A percentile compares a stretch with the other conserved stretches of the same genome.
phyloP scores from a whole-genome alignment of 2,888 invertebrate species.

The Thelaira solivaga region DNA sequence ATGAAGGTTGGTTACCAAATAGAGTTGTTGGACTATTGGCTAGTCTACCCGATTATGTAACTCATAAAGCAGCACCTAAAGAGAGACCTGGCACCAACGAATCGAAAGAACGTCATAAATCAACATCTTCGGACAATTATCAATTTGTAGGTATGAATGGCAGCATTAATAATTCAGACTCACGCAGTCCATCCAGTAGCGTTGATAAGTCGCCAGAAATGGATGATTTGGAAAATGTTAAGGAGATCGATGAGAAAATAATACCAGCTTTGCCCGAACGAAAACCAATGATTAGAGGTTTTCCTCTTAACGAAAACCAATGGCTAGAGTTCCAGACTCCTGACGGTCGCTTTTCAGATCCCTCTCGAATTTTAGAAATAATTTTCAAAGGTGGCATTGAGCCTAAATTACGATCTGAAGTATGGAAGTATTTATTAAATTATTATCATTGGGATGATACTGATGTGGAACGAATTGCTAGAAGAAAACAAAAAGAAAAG shows the following conservation, averaged over 20 bases:
- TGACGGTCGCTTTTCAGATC: slow-evolving; percentile 88
- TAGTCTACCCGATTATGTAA: slow-evolving; percentile 74
- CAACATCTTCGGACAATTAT: slow-evolving; percentile 70
- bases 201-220: slow-evolving; percentile 79
- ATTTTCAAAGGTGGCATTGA: slow-evolving; percentile 95
- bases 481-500: slow-evolving; percentile 85
- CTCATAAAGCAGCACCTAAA: slow-evolving; percentile 68
- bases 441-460: slow-evolving; percentile 92
- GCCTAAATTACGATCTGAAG: slow-evolving; percentile 85
- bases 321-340: slow-evolving; percentile 89
- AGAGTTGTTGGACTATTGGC: slow-evolving; percentile 73
- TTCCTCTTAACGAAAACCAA: slow-evolving; percentile 85
- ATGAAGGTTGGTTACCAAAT: slow-evolving; percentile 75
- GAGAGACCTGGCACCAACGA: slow-evolving; percentile 65
- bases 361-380: slow-evolving; percentile 87
- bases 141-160: slow-evolving; percentile 70
- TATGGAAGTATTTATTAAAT: slow-evolving; percentile 96
- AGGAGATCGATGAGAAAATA: slow-evolving; percentile 71
- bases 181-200: slow-evolving; percentile 69
- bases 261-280: slow-evolving; percentile 72
- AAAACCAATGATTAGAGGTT: slow-evolving; percentile 74
- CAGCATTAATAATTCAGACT: slow-evolving; percentile 68
- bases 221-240: slow-evolving; percentile 77
- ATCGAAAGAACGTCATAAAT: slow-evolving; percentile 59
- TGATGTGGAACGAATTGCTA: slow-evolving; percentile 82